Evolutionary conservation across 1,140 invertebrate species (phyloP).

Genomic region (Drosophila truncata): DNA sequence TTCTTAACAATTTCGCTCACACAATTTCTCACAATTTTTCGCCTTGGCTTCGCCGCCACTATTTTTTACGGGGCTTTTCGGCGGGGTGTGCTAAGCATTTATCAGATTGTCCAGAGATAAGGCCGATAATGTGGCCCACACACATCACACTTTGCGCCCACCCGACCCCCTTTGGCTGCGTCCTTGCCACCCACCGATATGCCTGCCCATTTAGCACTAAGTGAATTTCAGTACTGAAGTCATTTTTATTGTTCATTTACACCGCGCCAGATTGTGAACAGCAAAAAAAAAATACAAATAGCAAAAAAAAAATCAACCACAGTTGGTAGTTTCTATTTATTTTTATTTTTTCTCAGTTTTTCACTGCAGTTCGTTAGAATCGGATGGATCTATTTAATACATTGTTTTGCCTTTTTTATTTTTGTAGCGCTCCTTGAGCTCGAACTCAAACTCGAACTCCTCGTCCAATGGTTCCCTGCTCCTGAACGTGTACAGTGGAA

Average conservation of each 20-base stretch:
- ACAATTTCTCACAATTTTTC: slow-evolving; percentile 18
- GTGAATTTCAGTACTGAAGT: slow-evolving; percentile 48
- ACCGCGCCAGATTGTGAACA: slow-evolving; percentile 50
- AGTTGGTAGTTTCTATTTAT: slow-evolving; percentile 40
- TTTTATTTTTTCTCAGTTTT: slow-evolving; percentile 35
- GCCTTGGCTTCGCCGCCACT: slow-evolving; percentile 14
- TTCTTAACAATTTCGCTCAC: slow-evolving; percentile 19
- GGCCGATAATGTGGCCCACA: slow-evolving; percentile 50
- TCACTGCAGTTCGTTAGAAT: slow-evolving; percentile 36
- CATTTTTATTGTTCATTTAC: slow-evolving; percentile 69
- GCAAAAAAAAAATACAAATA: slow-evolving; percentile 5
- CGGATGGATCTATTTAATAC: slow-evolving; percentile 25
- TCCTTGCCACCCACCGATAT: slow-evolving; percentile 9
- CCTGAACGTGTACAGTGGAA: slow-evolving; percentile 70
- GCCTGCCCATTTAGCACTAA: slow-evolving; percentile 35
- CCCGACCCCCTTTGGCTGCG: background rate
- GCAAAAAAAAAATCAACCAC: slow-evolving; percentile 20
- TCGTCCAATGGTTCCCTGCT: slow-evolving; percentile 74
- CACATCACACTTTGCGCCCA: slow-evolving; percentile 32
- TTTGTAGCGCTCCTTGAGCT: slow-evolving; percentile 71
- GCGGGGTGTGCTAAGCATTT: slow-evolving; percentile 39
- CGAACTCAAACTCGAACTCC: slow-evolving; percentile 67
- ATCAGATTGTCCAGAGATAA: slow-evolving; percentile 71
- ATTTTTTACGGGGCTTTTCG: slow-evolving; percentile 7
- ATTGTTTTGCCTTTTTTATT: background rate